Percentiles rank a stretch among this genome's conserved stretches.
Conservation (phyloP, 2,113 vertebrate genomes). For the Crypturellus undulatus region DNA sequence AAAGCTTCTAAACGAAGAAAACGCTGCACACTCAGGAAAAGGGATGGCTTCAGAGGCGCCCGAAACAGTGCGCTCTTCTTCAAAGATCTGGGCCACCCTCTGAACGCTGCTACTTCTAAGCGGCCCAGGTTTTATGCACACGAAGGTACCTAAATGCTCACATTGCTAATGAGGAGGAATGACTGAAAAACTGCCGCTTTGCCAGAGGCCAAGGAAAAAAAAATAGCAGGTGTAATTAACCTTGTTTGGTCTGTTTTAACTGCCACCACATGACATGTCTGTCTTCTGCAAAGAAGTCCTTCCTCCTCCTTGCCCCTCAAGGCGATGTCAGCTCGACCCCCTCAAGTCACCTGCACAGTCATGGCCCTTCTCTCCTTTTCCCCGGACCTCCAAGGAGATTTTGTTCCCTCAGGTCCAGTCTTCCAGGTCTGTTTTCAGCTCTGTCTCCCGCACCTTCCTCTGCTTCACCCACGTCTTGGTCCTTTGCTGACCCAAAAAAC, state of each 20-base stretch:
- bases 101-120: conserved; percentile 49
- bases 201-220: conserved; percentile 16
- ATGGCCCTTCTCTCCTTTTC: not conserved
- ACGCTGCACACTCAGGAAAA: conserved; percentile 39
- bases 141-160: not conserved
- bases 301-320: too few relatives aligned
- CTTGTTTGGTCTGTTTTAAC: not conserved
- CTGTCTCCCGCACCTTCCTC: not conserved
- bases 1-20: conserved; percentile 68
- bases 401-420: not conserved
- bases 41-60: conserved; percentile 54
- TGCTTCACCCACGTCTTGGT: not conserved
- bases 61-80: conserved; percentile 45
- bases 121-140: not conserved
- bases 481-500: not conserved
- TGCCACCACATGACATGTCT: not conserved
- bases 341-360: not conserved
- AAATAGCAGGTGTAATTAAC: not conserved
- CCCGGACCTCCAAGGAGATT: not conserved
- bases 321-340: not conserved
- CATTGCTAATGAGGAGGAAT: conserved; percentile 1
- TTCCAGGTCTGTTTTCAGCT: not conserved
- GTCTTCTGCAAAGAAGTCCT: too few relatives aligned
- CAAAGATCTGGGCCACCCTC: conserved; percentile 52
- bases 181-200: not conserved